Evolutionary conservation across 2,888 invertebrate species (phyloP).

Genomic region (Lymantria dispar): DNA sequence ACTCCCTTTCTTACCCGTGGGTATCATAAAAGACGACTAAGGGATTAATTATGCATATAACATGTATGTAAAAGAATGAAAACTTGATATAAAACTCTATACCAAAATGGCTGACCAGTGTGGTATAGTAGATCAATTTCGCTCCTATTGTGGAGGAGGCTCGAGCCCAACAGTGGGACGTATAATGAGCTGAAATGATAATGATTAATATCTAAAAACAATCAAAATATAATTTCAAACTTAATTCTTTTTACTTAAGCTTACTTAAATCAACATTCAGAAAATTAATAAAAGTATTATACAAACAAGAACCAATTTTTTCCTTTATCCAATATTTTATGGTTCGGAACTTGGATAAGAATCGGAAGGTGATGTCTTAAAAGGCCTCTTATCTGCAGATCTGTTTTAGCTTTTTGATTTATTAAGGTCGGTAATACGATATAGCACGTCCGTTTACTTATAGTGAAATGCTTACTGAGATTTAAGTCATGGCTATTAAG

Average conservation of each 20-base stretch:
- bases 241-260: background rate
- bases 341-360: conserved; percentile 22
- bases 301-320: conserved; percentile 8
- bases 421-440: conserved; percentile 44
- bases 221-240: background rate
- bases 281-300: conserved; percentile 10
- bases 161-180: no score
- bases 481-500: background rate
- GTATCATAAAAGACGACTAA: no score
- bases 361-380: conserved; percentile 44
- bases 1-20: no score
- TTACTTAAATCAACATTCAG: conserved; percentile 10
- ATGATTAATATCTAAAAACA: no score
- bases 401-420: conserved; percentile 57
- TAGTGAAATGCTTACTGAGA: conserved; percentile 4
- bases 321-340: conserved; percentile 10
- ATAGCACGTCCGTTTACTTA: conserved; percentile 25
- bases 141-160: no score
- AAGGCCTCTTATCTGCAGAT: conserved; percentile 56
- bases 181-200: no score
- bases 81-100: no score
- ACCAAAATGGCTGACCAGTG: no score
- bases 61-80: no score
- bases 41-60: no score
- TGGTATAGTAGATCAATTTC: no score